These are phyloP conservation scores for Ophion obscuratus DNA, from an alignment of 2,888 invertebrate genomes.

Conservation along the genomic window DNA sequence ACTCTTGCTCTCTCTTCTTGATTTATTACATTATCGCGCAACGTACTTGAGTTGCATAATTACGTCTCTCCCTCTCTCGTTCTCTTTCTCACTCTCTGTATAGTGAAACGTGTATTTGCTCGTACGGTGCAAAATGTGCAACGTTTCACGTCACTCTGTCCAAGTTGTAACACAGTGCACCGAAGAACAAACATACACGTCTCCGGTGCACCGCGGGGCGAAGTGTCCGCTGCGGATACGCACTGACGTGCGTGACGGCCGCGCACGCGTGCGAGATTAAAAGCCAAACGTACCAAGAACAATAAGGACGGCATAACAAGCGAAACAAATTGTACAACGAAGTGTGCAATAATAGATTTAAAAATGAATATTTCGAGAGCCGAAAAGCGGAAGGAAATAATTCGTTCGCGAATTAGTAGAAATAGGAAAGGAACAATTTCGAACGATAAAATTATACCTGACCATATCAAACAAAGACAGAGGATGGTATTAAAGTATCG, in stretches of 20 bases:
- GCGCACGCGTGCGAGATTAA: conserved; percentile 66
- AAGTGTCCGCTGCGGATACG: conserved; percentile 56
- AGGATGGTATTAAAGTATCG: no score
- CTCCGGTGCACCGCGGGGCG: conserved; percentile 16
- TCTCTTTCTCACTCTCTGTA: background rate
- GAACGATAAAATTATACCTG: no score
- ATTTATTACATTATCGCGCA: conserved; percentile 25
- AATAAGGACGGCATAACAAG: background rate
- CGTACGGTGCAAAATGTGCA: conserved; percentile 14
- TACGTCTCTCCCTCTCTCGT: background rate
- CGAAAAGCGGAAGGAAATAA: no score
- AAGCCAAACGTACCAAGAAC: conserved; percentile 7
- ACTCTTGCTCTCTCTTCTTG: conserved; percentile 4
- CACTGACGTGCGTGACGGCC: conserved; percentile 67
- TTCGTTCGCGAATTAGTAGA: no score
- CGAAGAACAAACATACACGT: conserved; percentile 53
- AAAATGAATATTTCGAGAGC: no score
- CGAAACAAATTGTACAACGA: background rate
- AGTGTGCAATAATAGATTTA: background rate
- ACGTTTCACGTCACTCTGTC: conserved; percentile 46
- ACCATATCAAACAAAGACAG: no score
- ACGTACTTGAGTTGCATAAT: conserved; percentile 65
- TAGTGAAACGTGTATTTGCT: conserved; percentile 4
- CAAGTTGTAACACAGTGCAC: conserved; percentile 7
- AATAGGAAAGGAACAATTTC: no score